These are phyloP conservation scores for Tridacna gigas DNA, from an alignment of 2,888 invertebrate species.

Conservation along the genomic window DNA sequence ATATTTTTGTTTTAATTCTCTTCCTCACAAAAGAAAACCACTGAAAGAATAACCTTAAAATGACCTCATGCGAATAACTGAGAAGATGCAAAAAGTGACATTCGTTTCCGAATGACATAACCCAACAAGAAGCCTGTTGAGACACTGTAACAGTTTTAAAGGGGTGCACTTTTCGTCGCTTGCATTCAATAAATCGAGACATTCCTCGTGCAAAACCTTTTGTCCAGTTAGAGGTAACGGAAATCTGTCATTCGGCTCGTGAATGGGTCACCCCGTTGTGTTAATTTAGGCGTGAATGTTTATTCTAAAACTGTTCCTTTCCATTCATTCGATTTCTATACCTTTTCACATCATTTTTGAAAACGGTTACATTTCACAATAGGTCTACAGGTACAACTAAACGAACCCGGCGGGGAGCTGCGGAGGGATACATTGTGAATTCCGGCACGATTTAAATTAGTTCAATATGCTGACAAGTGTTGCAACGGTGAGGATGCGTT, in stretches of 20 bases:
- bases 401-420: slow-evolving; percentile 12
- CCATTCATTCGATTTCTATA: slow-evolving; percentile 27
- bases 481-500: slow-evolving; percentile 1
- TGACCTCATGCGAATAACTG: too few relatives aligned
- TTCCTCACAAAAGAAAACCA: too few relatives aligned
- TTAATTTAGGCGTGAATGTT: slow-evolving; percentile 62
- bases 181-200: slow-evolving; percentile 21
- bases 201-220: slow-evolving; percentile 14
- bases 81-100: neutral
- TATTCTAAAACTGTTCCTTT: slow-evolving; percentile 57
- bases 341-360: slow-evolving; percentile 25
- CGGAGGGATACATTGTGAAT: slow-evolving; percentile 17
- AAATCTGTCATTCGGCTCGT: slow-evolving; percentile 44
- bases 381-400: slow-evolving; percentile 6
- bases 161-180: slow-evolving; percentile 16
- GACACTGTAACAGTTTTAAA: slow-evolving; percentile 4
- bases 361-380: slow-evolving; percentile 38
- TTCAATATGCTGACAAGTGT: slow-evolving; percentile 23
- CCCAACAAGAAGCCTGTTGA: slow-evolving; percentile 10
- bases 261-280: slow-evolving; percentile 52
- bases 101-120: slow-evolving; percentile 6
- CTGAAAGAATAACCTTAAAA: too few relatives aligned
- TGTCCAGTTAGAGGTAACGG: slow-evolving; percentile 44
- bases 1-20: too few relatives aligned
- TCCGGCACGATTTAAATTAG: slow-evolving; percentile 28